phyloP scores from a whole-genome alignment of 2,797 vertebrate genomes.

The Aldrovandia affinis region DNA sequence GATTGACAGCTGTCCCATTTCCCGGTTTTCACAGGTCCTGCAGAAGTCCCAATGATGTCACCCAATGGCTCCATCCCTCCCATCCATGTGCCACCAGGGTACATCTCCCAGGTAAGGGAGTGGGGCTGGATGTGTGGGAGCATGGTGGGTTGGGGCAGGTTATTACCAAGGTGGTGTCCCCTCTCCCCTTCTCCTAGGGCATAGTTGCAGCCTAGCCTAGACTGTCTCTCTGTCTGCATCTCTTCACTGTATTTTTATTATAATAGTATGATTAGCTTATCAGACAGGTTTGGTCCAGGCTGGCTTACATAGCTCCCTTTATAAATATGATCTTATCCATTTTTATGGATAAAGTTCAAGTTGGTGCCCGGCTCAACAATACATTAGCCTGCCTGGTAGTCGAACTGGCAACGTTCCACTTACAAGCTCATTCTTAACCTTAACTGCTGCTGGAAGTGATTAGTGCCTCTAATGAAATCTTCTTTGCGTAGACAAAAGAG shows the following conservation, averaged over 20 bases:
- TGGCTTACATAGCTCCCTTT: too few relatives aligned
- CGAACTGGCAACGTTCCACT: not conserved
- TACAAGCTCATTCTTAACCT: not conserved
- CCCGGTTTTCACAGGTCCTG: slow-evolving; percentile 72
- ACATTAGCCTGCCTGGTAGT: not conserved
- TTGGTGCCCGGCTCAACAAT: not conserved
- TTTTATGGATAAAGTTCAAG: not conserved
- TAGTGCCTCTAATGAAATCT: not conserved
- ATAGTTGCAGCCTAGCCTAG: too few relatives aligned
- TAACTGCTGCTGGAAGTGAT: not conserved
- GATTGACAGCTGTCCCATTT: slow-evolving; percentile 40
- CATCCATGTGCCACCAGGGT: slow-evolving; percentile 87
- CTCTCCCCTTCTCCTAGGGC: too few relatives aligned
- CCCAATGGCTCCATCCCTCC: slow-evolving; percentile 88
- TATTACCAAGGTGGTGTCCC: not conserved
- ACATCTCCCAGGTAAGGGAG: slow-evolving; percentile 84
- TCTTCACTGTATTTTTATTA: not conserved
- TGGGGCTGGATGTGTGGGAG: slow-evolving; percentile 29
- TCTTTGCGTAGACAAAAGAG: too few relatives aligned
- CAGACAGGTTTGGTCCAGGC: too few relatives aligned
- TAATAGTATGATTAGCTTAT: not conserved
- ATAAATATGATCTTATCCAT: not conserved
- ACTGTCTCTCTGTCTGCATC: not conserved
- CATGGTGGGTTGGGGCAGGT: not conserved
- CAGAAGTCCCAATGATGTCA: slow-evolving; percentile 91